Evolutionary conservation across 2,797 vertebrate species (phyloP).

Genomic region (Sphaeramia orbicularis): DNA sequence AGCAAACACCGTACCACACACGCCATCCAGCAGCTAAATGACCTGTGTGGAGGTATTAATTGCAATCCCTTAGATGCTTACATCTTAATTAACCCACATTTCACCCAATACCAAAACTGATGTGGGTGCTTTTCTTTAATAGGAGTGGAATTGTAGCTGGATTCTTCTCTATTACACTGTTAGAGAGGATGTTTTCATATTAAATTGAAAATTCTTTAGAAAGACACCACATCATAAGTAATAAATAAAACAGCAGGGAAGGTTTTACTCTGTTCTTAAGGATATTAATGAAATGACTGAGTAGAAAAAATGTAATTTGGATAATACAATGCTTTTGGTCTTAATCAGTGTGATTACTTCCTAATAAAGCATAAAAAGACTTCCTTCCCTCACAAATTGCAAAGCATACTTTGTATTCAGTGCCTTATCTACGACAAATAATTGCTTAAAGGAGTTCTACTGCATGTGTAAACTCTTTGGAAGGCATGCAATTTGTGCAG

Average conservation of each 20-base stretch:
- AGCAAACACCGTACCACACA: conserved; percentile 33
- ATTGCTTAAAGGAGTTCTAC: not conserved
- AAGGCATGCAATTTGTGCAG: not conserved
- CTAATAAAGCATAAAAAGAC: conserved; percentile 27
- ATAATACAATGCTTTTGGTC: conserved; percentile 35
- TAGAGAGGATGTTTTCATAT: conserved; percentile 52
- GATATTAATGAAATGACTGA: conserved; percentile 56
- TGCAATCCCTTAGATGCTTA: conserved; percentile 68
- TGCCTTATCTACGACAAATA: conserved; percentile 1
- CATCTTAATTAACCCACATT: conserved; percentile 77
- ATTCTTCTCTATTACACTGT: conserved; percentile 39
- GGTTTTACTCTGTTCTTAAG: conserved; percentile 40
- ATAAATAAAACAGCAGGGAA: conserved; percentile 59
- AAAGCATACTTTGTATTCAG: conserved; percentile 15
- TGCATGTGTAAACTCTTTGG: not conserved
- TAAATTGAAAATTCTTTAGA: conserved; percentile 47
- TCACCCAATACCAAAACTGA: conserved; percentile 23
- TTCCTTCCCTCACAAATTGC: conserved; percentile 14
- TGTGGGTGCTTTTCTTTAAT: conserved; percentile 47
- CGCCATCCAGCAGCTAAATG: conserved; percentile 73
- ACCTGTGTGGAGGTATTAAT: conserved; percentile 72
- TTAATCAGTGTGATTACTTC: conserved; percentile 63
- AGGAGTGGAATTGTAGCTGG: conserved; percentile 45
- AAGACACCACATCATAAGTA: conserved; percentile 45
- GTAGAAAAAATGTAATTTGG: conserved; percentile 33